A percentile compares a stretch with the other conserved stretches of the same genome.
phyloP scores from a whole-genome alignment of 2,113 vertebrate species.

The Phoenicopterus ruber region DNA sequence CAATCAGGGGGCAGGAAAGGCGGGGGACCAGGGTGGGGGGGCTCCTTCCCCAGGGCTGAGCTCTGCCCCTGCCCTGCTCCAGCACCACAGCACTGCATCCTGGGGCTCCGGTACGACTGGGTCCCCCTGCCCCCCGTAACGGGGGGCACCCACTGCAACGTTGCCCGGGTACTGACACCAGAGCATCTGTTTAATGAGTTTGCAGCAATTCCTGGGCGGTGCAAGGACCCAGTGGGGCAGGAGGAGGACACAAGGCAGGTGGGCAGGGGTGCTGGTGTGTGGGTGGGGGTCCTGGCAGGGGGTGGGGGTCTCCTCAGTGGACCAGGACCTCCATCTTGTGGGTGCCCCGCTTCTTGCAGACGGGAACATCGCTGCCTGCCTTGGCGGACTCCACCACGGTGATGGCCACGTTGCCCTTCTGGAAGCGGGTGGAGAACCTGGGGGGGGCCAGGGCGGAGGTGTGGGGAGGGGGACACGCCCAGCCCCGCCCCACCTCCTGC shows the following conservation, averaged over 20 bases:
- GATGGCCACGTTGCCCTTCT: constrained; percentile 51
- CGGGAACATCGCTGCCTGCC: not conserved
- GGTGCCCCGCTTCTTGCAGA: constrained; percentile 73
- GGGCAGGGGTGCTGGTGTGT: accelerated
- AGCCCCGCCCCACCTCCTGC: not conserved
- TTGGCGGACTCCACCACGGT: constrained; percentile 58
- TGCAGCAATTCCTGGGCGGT: accelerated
- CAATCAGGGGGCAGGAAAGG: not conserved
- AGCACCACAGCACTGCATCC: accelerated
- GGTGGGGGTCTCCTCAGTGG: not conserved
- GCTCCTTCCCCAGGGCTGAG: accelerated
- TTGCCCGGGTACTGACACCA: accelerated
- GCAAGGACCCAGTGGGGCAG: accelerated
- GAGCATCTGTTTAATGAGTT: not conserved
- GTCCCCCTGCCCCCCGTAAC: accelerated
- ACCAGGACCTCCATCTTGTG: constrained; percentile 70
- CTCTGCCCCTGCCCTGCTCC: not conserved
- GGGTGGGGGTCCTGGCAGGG: not conserved
- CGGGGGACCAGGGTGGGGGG: not conserved
- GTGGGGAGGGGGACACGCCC: not conserved
- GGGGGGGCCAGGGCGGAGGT: not conserved
- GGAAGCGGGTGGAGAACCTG: constrained; percentile 74
- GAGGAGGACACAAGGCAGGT: no score
- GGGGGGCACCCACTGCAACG: accelerated
- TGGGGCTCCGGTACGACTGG: not conserved